Base-by-base conservation (phyloP, 2,797 vertebrate species). In the Perodicticus potto region DNA sequence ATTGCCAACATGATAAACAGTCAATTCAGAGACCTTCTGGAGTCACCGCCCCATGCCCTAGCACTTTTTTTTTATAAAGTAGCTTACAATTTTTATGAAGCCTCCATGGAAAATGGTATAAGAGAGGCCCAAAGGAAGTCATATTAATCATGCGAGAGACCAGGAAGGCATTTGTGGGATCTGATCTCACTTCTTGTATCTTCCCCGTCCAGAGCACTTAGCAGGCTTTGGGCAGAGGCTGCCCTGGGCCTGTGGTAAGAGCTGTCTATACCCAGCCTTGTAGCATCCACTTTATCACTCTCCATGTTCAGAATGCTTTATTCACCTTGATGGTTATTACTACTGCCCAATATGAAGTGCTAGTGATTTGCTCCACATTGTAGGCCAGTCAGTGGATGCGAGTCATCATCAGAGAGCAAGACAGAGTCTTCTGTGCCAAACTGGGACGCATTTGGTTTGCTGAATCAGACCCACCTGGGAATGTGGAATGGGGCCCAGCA, bases 91-190 rank as follows among this genome's bases (percentile, higher is more conserved):
- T 86, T 73, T 82, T 32, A 13, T 17, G 80, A 74, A 32, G 11
- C 8, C 19, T 27, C 5, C 3, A 3, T n/a, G 34, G 27, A 59
- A 59, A 5, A 8, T 20, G 40, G 83, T 12, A 0, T 7, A 20
- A 34, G 34, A 57, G 27, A 70, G 37, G 37, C 83, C 49, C 0
- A 2, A 81, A 40, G 82, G 61, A 53, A 76, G 49, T 23, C 83
- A 3, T 4, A 2, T 20, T 45, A 34, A 9, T 53, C 43, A 8
- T 37, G 14, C 3, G 5, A 53, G 92, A 69, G 63, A 32, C 34
- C 49, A 0, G 1, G 17, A 2, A 3, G 53, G 37, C 57, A 3
- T 81, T 40, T 12, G 2, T 0, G 4, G 2, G 25, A 2, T 57
- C 7, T 25, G 49, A 19, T 19, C 19, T 59, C 1, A 7, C 85